Base-by-base conservation (phyloP, 2,888 invertebrate genomes). In the Prenolepis imparis region DNA sequence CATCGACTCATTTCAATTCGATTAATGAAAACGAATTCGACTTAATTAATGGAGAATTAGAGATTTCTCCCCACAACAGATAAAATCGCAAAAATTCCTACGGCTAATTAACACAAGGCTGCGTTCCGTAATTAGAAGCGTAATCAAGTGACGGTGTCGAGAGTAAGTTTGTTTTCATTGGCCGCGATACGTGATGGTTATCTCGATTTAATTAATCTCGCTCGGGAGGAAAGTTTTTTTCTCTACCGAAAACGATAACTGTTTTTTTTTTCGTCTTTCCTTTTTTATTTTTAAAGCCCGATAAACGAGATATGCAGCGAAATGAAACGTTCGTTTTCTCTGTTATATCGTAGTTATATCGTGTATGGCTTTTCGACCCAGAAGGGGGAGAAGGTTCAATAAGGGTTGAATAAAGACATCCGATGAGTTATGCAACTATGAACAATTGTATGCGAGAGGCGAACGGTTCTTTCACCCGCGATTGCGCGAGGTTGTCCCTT, bases 131-230 rank as follows among this genome's bases (percentile, higher is more conserved):
- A 66, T 66, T 77, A 66, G 8, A n/a, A n/a, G 55, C n/a, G 21
- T 57, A 67, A 77, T 57, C 57, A 67, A 15, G n/a, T 41, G 66
- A 57, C 15, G 5, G 28, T 32, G 57, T n/a, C 21, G 77, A 77
- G n/a, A 77, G 57, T 41, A 32, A 77, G 3, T 67, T 41, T 57
- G 66, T 41, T 77, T 77, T 41, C 36, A 44, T 24, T 41, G 36
- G 8, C 4, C 24, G 48, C 24, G 52, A 21, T 39, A 5, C 11
- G 6, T 66, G n/a, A 2, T 64, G 12, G 3, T 0, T 41, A 52
- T 75, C 21, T 75, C 8, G 64, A 66, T 55, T 6, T 66, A 66
- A 41, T 55, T 55, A 24, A 36, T n/a, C 24, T n/a, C 8, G 5
- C 36, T 21, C 15, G 0, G 24, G 28, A 12, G 15, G n/a, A 21